A percentile compares a stretch with the other conserved stretches of the same genome.
Conservation (phyloP, 2,113 vertebrate species). For the Trematocara marginatum region DNA sequence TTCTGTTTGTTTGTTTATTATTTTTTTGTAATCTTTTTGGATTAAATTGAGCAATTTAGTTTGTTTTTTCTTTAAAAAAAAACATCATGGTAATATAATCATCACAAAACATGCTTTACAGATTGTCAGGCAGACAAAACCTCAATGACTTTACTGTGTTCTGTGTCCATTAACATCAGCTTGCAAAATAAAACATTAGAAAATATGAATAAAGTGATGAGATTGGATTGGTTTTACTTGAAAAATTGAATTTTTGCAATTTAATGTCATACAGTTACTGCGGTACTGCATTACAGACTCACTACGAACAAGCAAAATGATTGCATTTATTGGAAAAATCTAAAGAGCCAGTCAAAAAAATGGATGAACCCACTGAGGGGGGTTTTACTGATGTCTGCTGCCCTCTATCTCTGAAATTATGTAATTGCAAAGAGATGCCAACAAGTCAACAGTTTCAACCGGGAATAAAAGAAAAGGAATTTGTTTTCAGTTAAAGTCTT, state of each 20-base stretch:
- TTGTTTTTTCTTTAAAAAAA: neutral
- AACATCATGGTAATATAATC: neutral
- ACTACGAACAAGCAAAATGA: neutral
- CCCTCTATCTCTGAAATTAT: conserved; percentile 26
- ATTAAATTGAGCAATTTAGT: neutral
- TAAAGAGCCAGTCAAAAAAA: neutral
- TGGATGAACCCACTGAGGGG: neutral
- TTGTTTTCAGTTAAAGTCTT: neutral
- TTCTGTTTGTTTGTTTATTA: neutral
- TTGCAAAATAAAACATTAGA: neutral
- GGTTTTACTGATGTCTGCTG: conserved; percentile 22
- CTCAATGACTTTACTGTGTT: neutral
- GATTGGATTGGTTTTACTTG: neutral
- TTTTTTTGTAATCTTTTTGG: neutral
- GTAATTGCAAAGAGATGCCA: neutral
- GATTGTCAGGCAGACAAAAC: neutral
- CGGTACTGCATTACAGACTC: neutral
- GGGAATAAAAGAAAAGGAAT: neutral
- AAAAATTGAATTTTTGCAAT: neutral
- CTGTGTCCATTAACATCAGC: neutral
- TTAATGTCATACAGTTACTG: neutral
- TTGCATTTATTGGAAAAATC: neutral
- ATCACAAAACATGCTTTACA: neutral
- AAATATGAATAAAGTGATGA: neutral
- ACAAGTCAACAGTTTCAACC: neutral